Percentiles rank a stretch among this genome's conserved stretches.
phyloP scores from a whole-genome alignment of 2,797 vertebrate genomes.

The Toxotes lorentzi region DNA sequence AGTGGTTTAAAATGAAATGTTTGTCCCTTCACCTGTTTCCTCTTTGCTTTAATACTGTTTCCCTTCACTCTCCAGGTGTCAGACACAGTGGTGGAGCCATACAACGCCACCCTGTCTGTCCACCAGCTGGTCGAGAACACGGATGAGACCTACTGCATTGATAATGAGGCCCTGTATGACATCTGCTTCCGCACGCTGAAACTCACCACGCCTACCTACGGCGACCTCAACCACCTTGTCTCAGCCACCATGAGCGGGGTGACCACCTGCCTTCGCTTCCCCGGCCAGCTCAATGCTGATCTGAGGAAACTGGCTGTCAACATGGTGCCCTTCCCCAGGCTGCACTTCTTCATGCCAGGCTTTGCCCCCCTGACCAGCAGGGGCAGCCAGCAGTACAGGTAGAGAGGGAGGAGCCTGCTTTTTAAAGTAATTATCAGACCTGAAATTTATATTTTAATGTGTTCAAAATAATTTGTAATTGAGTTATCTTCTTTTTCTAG shows the following conservation, averaged over 20 bases:
- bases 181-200: constrained; percentile 97
- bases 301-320: constrained; percentile 92
- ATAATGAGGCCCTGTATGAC: constrained; percentile 95
- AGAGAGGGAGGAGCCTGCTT: background rate
- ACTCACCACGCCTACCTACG: constrained; percentile 86
- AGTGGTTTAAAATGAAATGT: background rate
- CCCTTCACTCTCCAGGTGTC: constrained; percentile 82
- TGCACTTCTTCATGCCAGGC: constrained; percentile 93
- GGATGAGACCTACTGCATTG: constrained; percentile 95
- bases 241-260: constrained; percentile 93
- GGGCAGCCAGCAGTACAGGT: constrained; percentile 89
- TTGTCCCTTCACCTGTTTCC: fast-evolving
- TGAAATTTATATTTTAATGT: background rate
- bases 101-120: constrained; percentile 93
- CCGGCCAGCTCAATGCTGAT: constrained; percentile 92
- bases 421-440: background rate
- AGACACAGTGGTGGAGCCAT: constrained; percentile 94
- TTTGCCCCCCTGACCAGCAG: constrained; percentile 89
- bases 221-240: constrained; percentile 92
- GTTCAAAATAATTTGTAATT: background rate
- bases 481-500: constrained; percentile 23
- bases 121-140: constrained; percentile 97
- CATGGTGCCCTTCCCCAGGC: constrained; percentile 93
- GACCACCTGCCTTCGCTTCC: constrained; percentile 93
- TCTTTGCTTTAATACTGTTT: background rate